These are phyloP conservation scores for Leptopilina boulardi DNA, from an alignment of 1,140 invertebrate genomes.

Conservation along the genomic window DNA sequence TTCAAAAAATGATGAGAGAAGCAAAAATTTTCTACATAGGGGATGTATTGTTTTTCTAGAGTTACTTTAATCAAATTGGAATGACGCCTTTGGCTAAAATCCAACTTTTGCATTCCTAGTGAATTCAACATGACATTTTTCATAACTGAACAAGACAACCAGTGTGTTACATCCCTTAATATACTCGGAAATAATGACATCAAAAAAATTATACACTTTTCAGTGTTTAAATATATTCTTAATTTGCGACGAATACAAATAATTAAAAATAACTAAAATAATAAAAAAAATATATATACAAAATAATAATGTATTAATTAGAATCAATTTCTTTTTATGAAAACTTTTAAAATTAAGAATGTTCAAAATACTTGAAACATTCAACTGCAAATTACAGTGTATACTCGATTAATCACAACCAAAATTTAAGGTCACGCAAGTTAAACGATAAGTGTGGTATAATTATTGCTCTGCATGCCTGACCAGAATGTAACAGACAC, in stretches of 20 bases:
- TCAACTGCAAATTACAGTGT: not conserved
- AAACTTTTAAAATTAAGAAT: not conserved
- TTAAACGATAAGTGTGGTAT: not conserved
- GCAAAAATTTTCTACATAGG: not conserved
- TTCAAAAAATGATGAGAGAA: not conserved
- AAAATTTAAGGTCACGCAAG: not conserved
- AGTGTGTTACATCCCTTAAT: not conserved
- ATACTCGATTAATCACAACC: not conserved
- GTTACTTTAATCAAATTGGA: not conserved
- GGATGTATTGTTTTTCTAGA: not conserved
- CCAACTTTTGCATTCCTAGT: not conserved
- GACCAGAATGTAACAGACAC: not conserved
- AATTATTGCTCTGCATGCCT: not conserved
- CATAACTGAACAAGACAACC: not conserved
- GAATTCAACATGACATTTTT: constrained; percentile 6
- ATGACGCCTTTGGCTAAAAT: constrained; percentile 6
- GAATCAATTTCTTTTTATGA: no score
- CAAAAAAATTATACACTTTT: not conserved
- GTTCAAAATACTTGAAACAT: not conserved
- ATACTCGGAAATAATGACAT: not conserved
- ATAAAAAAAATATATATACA: not conserved
- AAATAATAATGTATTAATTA: no score
- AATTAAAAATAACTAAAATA: not conserved
- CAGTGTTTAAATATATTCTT: not conserved
- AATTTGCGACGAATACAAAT: not conserved